Base-by-base conservation (phyloP, 2,113 vertebrate genomes). In the Sebastes schlegelii region DNA sequence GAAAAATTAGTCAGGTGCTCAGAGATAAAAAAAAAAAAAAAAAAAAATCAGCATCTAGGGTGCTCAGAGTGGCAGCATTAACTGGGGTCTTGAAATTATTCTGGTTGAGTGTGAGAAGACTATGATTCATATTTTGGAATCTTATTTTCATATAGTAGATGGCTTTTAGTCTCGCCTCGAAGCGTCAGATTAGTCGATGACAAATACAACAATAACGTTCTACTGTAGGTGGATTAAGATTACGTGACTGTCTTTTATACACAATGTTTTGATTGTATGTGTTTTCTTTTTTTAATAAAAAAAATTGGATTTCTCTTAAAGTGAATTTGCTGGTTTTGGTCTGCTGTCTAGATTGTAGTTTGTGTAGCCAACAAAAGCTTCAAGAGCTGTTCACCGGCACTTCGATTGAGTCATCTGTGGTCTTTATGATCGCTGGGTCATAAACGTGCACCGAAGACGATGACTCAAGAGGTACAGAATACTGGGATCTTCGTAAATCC, bases 231-330 rank as follows among this genome's bases (percentile, higher is more conserved):
- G 90, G 88, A 89, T 92, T 85, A 79, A 84, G 68, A 70, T 79
- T 88, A 79, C 71, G 80, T 93, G 89, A 91, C 73, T 80, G 74
- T 93, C 68, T 93, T 95, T 94, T 94, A 71, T 92, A 93, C 79
- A 79, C 85, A 71, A 84, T 88, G 77, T 92, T 94, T 91, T 90
- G 79, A 86, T 90, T 92, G 91, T 92, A 86, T 86, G 81, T 84
- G 46, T 80, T 84, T 85, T 73, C 5, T 19, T 88, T 91, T 93
- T 93, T 86, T 64, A 42, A 54, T 76, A 91, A 94, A 89, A 92
- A 90, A 62, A 21, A 73, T 26, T 80, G 52, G 73, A 84, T 82
- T 91, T 90, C 60, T 89, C 64, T 23, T 46, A 34, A 78, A 52
- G 57, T 42, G 7, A 67, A 42, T 73, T 8, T 46, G 11, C 23